phyloP scores from a whole-genome alignment of 2,888 invertebrate genomes.

The Minunthozetes semirufus region DNA sequence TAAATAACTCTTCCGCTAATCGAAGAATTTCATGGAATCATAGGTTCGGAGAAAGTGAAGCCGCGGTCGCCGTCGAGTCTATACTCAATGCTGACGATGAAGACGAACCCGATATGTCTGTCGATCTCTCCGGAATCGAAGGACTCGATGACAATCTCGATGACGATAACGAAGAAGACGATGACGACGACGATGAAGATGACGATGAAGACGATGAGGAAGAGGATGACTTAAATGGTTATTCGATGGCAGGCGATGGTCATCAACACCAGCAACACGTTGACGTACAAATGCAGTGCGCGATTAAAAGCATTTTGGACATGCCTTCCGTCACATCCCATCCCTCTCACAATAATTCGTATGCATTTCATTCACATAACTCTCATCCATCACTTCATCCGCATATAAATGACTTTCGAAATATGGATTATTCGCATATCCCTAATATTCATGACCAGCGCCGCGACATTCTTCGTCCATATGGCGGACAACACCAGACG shows the following conservation, averaged over 20 bases:
- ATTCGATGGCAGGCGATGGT: background rate
- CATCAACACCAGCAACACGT: slow-evolving; percentile 48
- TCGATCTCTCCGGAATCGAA: slow-evolving; percentile 38
- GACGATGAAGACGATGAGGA: slow-evolving; percentile 35
- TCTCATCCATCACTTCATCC: slow-evolving; percentile 20
- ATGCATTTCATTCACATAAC: slow-evolving; percentile 18
- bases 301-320: slow-evolving; percentile 69
- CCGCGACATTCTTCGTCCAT: background rate
- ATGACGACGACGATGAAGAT: slow-evolving; percentile 35
- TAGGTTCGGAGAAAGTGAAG: slow-evolving; percentile 28
- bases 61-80: slow-evolving; percentile 35
- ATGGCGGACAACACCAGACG: slow-evolving; percentile 10
- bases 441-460: slow-evolving; percentile 28
- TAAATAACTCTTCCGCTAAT: slow-evolving; percentile 24
- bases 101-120: slow-evolving; percentile 29
- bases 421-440: slow-evolving; percentile 23
- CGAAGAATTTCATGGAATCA: slow-evolving; percentile 27
- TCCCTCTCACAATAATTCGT: slow-evolving; percentile 26
- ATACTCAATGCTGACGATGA: slow-evolving; percentile 29
- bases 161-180: slow-evolving; percentile 39
- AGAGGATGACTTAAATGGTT: background rate
- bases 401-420: slow-evolving; percentile 19
- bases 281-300: slow-evolving; percentile 69
- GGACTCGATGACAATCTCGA: slow-evolving; percentile 36
- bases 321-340: slow-evolving; percentile 26